Evolutionary conservation across 1,140 invertebrate species (phyloP), one percentile per base, ranked within the genome.

Genomic region (Drosophila setifemur): DNA sequence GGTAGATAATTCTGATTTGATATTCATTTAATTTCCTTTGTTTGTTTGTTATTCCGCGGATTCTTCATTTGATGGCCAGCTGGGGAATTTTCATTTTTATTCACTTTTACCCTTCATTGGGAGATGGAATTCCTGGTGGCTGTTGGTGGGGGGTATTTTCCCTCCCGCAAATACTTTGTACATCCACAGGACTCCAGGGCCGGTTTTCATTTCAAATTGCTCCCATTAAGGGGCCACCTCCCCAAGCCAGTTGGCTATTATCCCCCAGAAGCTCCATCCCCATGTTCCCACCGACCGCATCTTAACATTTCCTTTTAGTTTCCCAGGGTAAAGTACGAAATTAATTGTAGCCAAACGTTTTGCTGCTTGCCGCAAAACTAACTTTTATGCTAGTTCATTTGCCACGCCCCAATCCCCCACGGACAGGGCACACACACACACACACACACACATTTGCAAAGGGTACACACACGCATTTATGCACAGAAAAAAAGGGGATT

Each of bases 341-440:
- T 85, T 85, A 85, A 85, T 85, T 83, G 79, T 58, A 58, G 72
- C 37, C 64, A 55, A 71, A 79, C 79, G 79, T 85, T 85, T 72
- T 74, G 79, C 79, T 85, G 69, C 71, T 79, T 86, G 66, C 79
- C 74, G 44, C 79, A 85, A 64, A n/a, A 79, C 66, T 85, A 79
- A 58, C 64, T 67, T 70, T 79, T 55, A 85, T 63, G 43, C 60
- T 79, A 85, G 74, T 85, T 85, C 81, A 86, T 79, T 85, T 74
- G 74, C 58, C 79, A 73, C 63, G 50, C 73, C 78, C 76, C 49
- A 47, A 37, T 39, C 44, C 21, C 43, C 42, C 49, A 52, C 35
- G 61, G 29, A 55, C 19, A 44, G 40, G 16, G 49, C 35, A 45
- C 29, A 49, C 47, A 28, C 12, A 31, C 12, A 39, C 40, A 73